Evolutionary conservation across 1,140 invertebrate species (phyloP), one percentile per base, ranked within the genome.

Genomic region (Leptinotarsa lineolata): DNA sequence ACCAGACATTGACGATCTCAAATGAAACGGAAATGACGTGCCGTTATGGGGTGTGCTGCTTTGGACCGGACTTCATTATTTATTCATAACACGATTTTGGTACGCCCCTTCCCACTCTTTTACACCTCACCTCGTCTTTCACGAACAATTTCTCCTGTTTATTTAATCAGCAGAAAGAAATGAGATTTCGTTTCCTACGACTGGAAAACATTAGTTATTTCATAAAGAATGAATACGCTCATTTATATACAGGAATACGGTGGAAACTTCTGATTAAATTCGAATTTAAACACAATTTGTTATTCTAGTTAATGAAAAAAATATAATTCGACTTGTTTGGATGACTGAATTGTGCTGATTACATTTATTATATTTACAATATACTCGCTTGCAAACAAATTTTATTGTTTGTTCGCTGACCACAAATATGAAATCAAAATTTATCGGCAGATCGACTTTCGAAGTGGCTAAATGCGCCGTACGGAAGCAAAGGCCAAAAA

Each of bases 101-200:
- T 54, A 54, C 48, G 48, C 48, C 48, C 48, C 48, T 39, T 54
- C 48, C n/a, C 48, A 54, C 48, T 54, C 48, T 54, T 54, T 54
- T 18, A 54, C 48, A 54, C 48, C n/a, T 54, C 48, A 54, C 48
- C 48, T 54, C 48, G 48, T 54, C 48, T 54, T 54, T 54, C 48
- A 54, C 48, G 48, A 54, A 54, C 48, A 54, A 54, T 54, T 54
- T 54, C 48, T 54, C n/a, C 48, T 54, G 48, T 54, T 54, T 54
- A 54, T 54, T 54, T 54, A 54, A 54, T 54, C 48, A 54, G 48
- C 15, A 18, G 48, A 54, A 18, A 54, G 48, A 54, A 54, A 54
- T 54, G 48, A 54, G n/a, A 54, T 54, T 54, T 54, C 48, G 15
- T 54, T 54, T 54, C 48, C 48, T 54, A 18, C 6, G 48, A 54